Evolutionary conservation across 2,113 vertebrate species (phyloP).

Genomic region (Hemichromis elongatus): DNA sequence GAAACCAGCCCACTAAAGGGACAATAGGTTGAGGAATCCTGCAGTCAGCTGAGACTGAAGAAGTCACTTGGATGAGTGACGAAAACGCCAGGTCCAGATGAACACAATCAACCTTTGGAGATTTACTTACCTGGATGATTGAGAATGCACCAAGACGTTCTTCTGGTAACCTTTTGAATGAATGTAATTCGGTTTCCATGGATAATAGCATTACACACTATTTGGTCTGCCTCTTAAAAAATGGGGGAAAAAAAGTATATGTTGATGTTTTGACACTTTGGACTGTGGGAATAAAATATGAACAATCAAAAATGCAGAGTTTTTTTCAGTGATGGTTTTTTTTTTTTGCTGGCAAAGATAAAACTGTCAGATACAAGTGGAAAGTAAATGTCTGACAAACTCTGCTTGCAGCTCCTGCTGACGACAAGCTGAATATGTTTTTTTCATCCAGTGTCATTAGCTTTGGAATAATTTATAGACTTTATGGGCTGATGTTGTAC

Average conservation of each 20-base stretch:
- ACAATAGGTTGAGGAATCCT: no score
- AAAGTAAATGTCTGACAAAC: not conserved
- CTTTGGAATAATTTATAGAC: not conserved
- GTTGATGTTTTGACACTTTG: not conserved
- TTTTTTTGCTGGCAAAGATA: slow-evolving; percentile 1
- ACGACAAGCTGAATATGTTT: not conserved
- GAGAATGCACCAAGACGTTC: no score
- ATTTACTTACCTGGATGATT: no score
- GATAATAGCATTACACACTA: not conserved
- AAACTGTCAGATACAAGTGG: not conserved
- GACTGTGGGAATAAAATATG: not conserved
- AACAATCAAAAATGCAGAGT: not conserved
- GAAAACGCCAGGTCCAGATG: no score
- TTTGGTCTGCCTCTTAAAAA: not conserved
- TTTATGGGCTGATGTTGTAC: not conserved
- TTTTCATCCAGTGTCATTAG: not conserved
- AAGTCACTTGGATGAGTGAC: no score
- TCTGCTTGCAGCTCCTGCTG: not conserved
- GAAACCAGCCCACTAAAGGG: no score
- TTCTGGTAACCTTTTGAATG: not conserved
- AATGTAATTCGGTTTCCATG: not conserved
- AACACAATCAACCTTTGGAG: no score
- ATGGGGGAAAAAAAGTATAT: not conserved
- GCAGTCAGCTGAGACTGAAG: no score
- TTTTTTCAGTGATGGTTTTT: not conserved